phyloP scores from a whole-genome alignment of 92 coral and sea anemone genomes.

The Parazoanthus swiftii region DNA sequence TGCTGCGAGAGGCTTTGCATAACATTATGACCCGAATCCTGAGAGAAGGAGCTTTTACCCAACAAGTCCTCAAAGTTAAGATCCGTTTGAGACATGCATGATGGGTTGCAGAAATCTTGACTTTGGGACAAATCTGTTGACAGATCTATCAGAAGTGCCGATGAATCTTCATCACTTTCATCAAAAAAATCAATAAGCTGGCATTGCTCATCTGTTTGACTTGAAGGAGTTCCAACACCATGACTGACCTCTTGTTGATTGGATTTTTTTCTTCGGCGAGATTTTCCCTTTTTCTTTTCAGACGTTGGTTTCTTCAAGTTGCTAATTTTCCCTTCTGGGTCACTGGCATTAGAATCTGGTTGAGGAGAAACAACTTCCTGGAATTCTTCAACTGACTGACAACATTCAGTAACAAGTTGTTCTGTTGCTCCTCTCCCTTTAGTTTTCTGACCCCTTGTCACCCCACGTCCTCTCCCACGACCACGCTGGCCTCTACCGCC shows the following conservation, averaged over 20 bases:
- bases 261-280: neutral
- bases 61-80: neutral
- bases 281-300: neutral
- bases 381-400: neutral
- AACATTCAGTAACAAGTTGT: neutral
- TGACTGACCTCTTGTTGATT: neutral
- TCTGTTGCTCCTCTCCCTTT: neutral
- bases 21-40: neutral
- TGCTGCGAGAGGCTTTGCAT: conserved; percentile 3
- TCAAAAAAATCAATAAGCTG: conserved; percentile 34
- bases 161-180: conserved; percentile 28
- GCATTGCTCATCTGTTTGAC: neutral
- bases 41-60: conserved; percentile 4
- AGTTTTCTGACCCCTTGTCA: neutral
- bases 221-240: neutral
- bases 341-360: neutral
- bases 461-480: conserved; percentile 1
- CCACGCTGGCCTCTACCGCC: conserved; percentile 1
- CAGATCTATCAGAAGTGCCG: conserved; percentile 23
- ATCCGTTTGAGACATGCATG: neutral
- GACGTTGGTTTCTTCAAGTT: neutral
- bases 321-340: neutral
- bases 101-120: neutral
- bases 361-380: neutral
- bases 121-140: conserved; percentile 20